phyloP scores from a whole-genome alignment of 2,888 invertebrate species.

The Boloria selene region DNA sequence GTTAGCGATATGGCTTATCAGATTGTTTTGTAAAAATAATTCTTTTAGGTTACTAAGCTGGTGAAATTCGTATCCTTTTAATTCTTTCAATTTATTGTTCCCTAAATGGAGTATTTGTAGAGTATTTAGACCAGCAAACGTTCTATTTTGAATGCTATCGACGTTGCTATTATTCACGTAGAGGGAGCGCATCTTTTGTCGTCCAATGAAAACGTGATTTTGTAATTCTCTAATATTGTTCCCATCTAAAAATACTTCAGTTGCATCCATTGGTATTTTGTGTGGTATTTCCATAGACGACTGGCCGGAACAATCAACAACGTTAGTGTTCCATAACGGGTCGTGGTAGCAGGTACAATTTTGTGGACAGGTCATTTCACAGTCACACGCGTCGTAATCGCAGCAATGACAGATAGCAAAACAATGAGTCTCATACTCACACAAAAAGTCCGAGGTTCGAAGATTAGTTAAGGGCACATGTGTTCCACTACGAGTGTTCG shows the following conservation, averaged over 20 bases:
- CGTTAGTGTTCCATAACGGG: slow-evolving; percentile 95
- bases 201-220: slow-evolving; percentile 93
- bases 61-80: slow-evolving; percentile 93
- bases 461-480: slow-evolving; percentile 90
- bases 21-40: slow-evolving; percentile 92
- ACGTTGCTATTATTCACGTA: slow-evolving; percentile 93
- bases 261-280: slow-evolving; percentile 96
- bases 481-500: slow-evolving; percentile 90
- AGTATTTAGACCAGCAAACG: slow-evolving; percentile 92
- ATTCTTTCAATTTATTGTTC: slow-evolving; percentile 89
- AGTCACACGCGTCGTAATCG: slow-evolving; percentile 97
- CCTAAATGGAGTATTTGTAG: slow-evolving; percentile 92
- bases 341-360: slow-evolving; percentile 98
- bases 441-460: slow-evolving; percentile 92
- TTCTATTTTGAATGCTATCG: slow-evolving; percentile 92
- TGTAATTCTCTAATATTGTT: slow-evolving; percentile 92
- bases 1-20: slow-evolving; percentile 90
- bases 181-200: slow-evolving; percentile 93
- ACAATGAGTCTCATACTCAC: slow-evolving; percentile 95
- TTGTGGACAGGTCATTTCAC: slow-evolving; percentile 97
- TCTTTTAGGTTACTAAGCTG: slow-evolving; percentile 90
- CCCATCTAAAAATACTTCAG: slow-evolving; percentile 95
- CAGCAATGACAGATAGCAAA: slow-evolving; percentile 97
- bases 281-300: slow-evolving; percentile 89
- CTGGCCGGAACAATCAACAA: slow-evolving; percentile 94